Evolutionary conservation across 1,140 invertebrate species (phyloP).

Genomic region (Drosophila punjabiensis): DNA sequence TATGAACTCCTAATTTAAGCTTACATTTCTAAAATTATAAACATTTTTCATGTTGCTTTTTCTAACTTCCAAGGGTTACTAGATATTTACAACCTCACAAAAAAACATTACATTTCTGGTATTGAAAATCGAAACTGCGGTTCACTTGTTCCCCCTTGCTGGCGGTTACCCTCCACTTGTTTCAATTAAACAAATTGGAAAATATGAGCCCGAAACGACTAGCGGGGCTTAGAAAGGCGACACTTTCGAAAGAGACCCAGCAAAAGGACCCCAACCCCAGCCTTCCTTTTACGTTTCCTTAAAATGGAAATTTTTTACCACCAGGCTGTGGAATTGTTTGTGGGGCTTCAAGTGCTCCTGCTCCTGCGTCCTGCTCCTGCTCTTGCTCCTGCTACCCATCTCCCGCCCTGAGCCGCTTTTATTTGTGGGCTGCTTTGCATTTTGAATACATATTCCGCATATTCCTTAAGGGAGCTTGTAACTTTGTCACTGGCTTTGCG

Average conservation of each 20-base stretch:
- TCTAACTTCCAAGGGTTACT: neutral
- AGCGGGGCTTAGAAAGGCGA: constrained; percentile 61
- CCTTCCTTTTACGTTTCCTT: constrained; percentile 13
- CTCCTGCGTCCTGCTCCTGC: neutral
- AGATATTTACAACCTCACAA: constrained; percentile 29
- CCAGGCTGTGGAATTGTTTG: constrained; percentile 30
- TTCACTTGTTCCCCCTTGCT: constrained; percentile 29
- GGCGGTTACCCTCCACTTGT: constrained; percentile 61
- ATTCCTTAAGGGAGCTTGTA: constrained; percentile 38
- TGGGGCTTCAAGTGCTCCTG: constrained; percentile 56
- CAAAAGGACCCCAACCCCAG: neutral
- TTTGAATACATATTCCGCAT: constrained; percentile 61
- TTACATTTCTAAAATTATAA: constrained; percentile 8
- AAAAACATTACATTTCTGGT: constrained; percentile 36
- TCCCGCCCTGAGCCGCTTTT: constrained; percentile 52
- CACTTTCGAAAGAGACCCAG: constrained; percentile 26
- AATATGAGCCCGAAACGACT: constrained; percentile 68
- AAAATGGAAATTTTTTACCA: constrained; percentile 71
- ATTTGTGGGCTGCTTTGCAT: constrained; percentile 75
- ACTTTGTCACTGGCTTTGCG: constrained; percentile 55
- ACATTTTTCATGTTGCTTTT: neutral
- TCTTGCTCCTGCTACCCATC: too few relatives aligned
- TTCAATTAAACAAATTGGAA: constrained; percentile 82
- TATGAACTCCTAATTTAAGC: neutral
- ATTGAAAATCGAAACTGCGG: constrained; percentile 77